phyloP scores from a whole-genome alignment of 2,797 vertebrate genomes.

The Syngnathus rostellatus region DNA sequence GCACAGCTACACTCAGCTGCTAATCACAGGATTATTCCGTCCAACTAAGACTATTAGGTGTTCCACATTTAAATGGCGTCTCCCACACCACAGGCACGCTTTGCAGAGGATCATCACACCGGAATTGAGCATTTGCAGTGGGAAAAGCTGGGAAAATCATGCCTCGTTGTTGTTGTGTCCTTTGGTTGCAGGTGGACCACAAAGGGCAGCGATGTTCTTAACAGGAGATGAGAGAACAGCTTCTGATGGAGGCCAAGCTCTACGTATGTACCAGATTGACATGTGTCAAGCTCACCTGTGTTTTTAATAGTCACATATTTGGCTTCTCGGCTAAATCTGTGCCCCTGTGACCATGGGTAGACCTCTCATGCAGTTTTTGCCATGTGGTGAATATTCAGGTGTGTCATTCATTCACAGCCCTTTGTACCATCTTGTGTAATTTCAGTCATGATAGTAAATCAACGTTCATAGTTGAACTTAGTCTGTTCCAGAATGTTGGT shows the following conservation, averaged over 20 bases:
- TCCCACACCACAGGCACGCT: constrained; percentile 44
- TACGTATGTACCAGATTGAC: constrained; percentile 22
- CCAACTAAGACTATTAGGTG: constrained; percentile 64
- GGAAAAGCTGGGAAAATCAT: constrained; percentile 15
- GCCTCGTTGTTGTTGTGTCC: constrained; percentile 27
- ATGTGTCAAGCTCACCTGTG: not conserved
- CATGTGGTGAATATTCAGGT: constrained; percentile 28
- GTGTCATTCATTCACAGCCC: not conserved
- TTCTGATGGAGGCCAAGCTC: not conserved
- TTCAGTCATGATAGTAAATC: not conserved
- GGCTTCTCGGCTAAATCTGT: constrained; percentile 18
- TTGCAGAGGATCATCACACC: constrained; percentile 48
- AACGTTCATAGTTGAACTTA: not conserved
- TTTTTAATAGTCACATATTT: not conserved
- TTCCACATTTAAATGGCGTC: constrained; percentile 53
- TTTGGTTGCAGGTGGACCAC: constrained; percentile 5
- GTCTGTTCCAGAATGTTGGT: not conserved
- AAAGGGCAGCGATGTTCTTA: constrained; percentile 15
- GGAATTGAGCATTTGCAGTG: constrained; percentile 23
- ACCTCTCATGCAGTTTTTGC: constrained; percentile 11
- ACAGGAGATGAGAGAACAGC: constrained; percentile 9
- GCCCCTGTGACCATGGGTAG: constrained; percentile 25
- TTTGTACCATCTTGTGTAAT: not conserved
- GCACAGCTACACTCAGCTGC: constrained; percentile 41
- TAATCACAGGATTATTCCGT: constrained; percentile 64